A percentile compares a stretch with the other conserved stretches of the same genome.
These are phyloP conservation scores for Drosophila nasuta DNA, from an alignment of 1,140 invertebrate genomes.

Conservation along the genomic window DNA sequence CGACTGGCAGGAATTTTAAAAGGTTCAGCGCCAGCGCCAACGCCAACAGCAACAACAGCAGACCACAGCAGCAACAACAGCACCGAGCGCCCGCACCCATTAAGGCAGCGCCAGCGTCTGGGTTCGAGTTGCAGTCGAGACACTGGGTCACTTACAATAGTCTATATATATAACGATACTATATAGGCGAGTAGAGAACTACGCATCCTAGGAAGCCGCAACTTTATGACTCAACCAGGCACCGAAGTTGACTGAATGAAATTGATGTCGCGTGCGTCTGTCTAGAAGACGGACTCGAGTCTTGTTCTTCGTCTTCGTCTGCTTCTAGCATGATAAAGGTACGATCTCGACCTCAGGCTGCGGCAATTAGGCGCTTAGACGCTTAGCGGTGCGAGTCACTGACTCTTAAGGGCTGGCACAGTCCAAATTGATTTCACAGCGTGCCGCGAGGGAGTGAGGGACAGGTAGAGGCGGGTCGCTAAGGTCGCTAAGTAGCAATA, in stretches of 20 bases:
- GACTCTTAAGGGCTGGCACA: slow-evolving; percentile 45
- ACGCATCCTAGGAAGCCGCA: slow-evolving; percentile 61
- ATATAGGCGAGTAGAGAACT: neutral
- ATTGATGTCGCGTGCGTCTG: slow-evolving; percentile 79
- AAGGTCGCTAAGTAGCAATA: slow-evolving; percentile 47
- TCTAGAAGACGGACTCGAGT: slow-evolving; percentile 44
- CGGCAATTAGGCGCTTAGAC: slow-evolving; percentile 71
- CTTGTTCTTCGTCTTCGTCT: slow-evolving; percentile 21
- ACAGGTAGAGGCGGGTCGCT: slow-evolving; percentile 29
- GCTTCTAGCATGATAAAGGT: slow-evolving; percentile 64
- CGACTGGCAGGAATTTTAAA: slow-evolving; percentile 83
- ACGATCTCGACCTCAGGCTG: slow-evolving; percentile 35
- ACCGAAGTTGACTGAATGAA: slow-evolving; percentile 47
- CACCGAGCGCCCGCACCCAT: slow-evolving; percentile 23
- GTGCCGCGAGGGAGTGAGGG: slow-evolving; percentile 47
- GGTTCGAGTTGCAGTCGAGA: slow-evolving; percentile 19
- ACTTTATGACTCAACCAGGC: slow-evolving; percentile 76
- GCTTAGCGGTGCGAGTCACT: slow-evolving; percentile 61
- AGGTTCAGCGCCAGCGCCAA: slow-evolving; percentile 73
- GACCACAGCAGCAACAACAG: neutral
- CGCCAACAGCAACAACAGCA: slow-evolving; percentile 20
- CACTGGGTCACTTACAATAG: slow-evolving; percentile 67
- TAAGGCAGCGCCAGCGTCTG: slow-evolving; percentile 21
- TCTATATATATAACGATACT: slow-evolving; percentile 8
- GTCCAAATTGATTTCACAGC: slow-evolving; percentile 82